Conservation (phyloP, 2,113 vertebrate species). For the Mustela lutreola region DNA sequence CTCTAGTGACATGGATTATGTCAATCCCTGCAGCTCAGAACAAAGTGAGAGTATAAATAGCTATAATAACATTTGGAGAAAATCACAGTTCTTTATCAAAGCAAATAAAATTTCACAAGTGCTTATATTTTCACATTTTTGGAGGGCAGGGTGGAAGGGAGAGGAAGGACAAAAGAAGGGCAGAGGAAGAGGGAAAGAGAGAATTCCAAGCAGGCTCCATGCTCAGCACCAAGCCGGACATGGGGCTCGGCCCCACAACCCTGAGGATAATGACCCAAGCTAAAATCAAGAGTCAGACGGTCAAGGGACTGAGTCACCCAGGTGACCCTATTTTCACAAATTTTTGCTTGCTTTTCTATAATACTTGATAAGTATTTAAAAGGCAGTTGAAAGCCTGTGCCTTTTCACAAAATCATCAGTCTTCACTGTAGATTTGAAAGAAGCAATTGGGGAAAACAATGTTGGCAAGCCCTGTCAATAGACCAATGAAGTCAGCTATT, state of each 20-base stretch:
- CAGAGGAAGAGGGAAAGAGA: background rate
- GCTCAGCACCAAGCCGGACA: background rate
- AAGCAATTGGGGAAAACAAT: constrained; percentile 63
- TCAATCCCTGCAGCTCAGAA: background rate
- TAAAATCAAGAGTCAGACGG: background rate
- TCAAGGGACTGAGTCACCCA: background rate
- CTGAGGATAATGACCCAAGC: background rate
- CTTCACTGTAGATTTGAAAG: constrained; percentile 80
- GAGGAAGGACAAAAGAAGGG: background rate
- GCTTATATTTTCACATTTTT: background rate
- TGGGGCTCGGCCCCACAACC: background rate
- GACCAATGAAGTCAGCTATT: constrained; percentile 77
- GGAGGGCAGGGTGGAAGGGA: accelerated
- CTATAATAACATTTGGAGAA: background rate
- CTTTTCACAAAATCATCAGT: constrained; percentile 75
- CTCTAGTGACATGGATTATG: background rate
- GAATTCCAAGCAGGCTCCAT: background rate
- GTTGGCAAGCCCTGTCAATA: constrained; percentile 76
- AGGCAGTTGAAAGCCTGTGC: constrained; percentile 68
- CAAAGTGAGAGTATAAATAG: background rate
- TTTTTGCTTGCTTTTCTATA: constrained; percentile 43
- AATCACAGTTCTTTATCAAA: constrained; percentile 2
- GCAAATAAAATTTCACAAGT: background rate
- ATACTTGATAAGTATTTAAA: constrained; percentile 66
- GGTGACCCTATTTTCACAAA: constrained; percentile 1